Percentiles rank a stretch among this genome's conserved stretches.
Conservation (phyloP, 92 coral and sea anemone genomes). For the Palythoa heliodiscus region DNA sequence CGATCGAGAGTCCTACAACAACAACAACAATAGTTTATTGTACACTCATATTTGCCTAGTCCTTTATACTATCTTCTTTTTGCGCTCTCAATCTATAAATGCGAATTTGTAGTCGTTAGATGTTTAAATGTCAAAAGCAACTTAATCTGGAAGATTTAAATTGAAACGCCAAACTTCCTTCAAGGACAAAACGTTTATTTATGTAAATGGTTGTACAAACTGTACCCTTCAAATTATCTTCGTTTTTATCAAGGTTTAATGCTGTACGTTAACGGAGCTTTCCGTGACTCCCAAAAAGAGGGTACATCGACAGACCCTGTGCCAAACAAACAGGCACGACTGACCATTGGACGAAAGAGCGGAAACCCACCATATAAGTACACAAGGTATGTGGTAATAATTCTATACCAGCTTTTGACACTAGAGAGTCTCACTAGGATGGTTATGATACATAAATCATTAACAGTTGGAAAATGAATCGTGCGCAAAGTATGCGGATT, state of each 20-base stretch:
- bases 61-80: no score
- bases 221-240: background rate
- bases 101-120: background rate
- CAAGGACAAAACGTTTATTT: background rate
- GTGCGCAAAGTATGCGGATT: no score
- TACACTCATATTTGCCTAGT: no score
- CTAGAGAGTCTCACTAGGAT: background rate
- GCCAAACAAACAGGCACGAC: conserved; percentile 92
- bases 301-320: conserved; percentile 75
- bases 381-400: conserved; percentile 68
- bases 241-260: conserved; percentile 49
- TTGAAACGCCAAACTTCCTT: background rate
- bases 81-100: no score
- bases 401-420: background rate
- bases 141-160: background rate
- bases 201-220: background rate
- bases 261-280: conserved; percentile 97
- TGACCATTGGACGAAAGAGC: conserved; percentile 94
- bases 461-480: no score
- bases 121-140: background rate
- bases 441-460: background rate
- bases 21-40: no score
- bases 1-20: no score
- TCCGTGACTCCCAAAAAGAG: conserved; percentile 88
- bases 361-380: conserved; percentile 89